phyloP scores from a whole-genome alignment of 2,113 vertebrate species.

The Hylia prasina region DNA sequence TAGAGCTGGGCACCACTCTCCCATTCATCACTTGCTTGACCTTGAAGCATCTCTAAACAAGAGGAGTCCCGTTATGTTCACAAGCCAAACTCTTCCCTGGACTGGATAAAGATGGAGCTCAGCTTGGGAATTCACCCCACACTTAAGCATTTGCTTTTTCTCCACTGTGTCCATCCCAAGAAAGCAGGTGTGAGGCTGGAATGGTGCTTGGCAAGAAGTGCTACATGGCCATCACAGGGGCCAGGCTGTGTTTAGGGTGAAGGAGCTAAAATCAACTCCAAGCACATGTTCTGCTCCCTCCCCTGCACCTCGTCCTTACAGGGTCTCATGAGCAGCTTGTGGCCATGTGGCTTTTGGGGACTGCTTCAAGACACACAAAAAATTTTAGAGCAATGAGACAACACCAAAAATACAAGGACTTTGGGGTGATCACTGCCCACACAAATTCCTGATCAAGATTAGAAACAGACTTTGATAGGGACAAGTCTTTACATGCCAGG shows the following conservation, averaged over 20 bases:
- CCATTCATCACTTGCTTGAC: not conserved
- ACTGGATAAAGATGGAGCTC: not conserved
- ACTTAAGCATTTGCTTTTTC: not conserved
- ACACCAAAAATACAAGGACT: not conserved
- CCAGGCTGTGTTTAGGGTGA: not conserved
- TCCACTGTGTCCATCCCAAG: not conserved
- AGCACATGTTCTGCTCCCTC: not conserved
- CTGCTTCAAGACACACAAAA: not conserved
- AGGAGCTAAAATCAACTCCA: not conserved
- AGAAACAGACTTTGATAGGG: not conserved
- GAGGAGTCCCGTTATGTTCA: fast-evolving
- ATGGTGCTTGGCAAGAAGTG: not conserved
- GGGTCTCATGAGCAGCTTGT: not conserved
- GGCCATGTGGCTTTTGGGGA: not conserved
- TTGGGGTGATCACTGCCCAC: fast-evolving
- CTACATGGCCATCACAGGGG: not conserved
- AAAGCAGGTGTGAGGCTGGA: not conserved
- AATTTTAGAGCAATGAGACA: not conserved
- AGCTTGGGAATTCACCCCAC: not conserved
- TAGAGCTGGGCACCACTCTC: not conserved
- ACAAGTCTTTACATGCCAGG: not conserved
- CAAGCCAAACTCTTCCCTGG: not conserved
- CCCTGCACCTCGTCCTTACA: fast-evolving
- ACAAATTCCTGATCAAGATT: not conserved
- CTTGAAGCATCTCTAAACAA: not conserved